These are phyloP conservation scores for Zosterops borbonicus DNA, from an alignment of 2,113 vertebrate genomes.

Conservation along the genomic window DNA sequence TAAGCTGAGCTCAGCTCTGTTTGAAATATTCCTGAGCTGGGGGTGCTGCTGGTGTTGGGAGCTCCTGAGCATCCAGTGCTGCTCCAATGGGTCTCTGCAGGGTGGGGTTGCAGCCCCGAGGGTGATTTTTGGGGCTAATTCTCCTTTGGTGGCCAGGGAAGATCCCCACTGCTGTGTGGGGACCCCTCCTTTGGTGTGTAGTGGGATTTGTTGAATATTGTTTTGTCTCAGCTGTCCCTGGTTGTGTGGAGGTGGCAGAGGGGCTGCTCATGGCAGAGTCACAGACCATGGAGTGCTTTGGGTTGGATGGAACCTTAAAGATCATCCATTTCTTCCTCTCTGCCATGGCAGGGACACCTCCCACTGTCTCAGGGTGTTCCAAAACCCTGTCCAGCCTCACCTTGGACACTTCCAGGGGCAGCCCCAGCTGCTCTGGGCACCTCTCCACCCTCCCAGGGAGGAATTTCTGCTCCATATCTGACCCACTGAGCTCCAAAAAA, in stretches of 20 bases:
- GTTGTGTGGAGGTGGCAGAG: accelerated
- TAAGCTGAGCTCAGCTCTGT: accelerated
- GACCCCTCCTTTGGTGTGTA: accelerated
- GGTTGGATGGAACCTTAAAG: neutral
- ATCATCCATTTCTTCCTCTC: neutral
- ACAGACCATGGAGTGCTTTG: neutral
- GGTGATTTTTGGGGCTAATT: accelerated
- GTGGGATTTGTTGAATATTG: accelerated
- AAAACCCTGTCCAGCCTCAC: no score
- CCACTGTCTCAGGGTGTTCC: neutral
- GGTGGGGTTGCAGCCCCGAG: accelerated
- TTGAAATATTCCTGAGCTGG: accelerated
- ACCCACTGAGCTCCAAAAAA: no score
- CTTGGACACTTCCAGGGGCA: no score
- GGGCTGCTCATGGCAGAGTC: no score
- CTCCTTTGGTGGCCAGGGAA: no score
- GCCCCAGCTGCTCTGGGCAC: no score
- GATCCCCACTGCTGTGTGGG: accelerated
- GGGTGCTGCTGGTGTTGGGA: accelerated
- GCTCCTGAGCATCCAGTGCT: neutral
- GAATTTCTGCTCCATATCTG: no score
- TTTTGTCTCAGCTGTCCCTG: neutral
- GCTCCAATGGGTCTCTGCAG: neutral
- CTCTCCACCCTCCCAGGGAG: no score
- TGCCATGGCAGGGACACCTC: neutral